Base-by-base conservation (phyloP, 2,888 invertebrate genomes). In the Mellilla xanthometata region DNA sequence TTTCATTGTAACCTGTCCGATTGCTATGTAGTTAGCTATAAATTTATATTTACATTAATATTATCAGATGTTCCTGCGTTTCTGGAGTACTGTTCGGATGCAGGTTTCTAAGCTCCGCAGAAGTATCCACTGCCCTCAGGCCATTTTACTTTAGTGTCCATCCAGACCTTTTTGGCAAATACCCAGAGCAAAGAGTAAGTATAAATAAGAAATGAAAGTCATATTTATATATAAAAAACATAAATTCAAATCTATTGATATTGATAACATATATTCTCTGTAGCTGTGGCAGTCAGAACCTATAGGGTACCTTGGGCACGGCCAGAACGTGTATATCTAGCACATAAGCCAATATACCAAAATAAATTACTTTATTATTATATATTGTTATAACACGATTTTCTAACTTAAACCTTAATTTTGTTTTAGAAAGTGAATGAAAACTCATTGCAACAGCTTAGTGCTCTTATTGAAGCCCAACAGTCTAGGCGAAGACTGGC, bases 121-220 rank as follows among this genome's bases (percentile, higher is more conserved):
- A 98, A 90, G 93, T 97, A 11, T 95, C 97, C 0, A 95, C 97
- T 12, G 98, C 98, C 0, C 86, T 98, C 31, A 91, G 98, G 49
- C 98, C 98, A 3, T 98, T 98, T 81, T 98, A 97, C 83, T 98
- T 98, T 77, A 94, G 94, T 46, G 98, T 98, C 2, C 98, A 98
- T 90, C 98, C 98, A 7, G 98, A 98, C 89, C 91, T 98, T 31
- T 98, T 98, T 90, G 97, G 97, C 39, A 94, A 95, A 82, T 94
- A 95, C 91, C 98, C 98, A 23, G 93, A 93, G 70, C 96, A 98
- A 88, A 92, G 96, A 80, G 97, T 96, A 90, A 86, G 81, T 52
- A 35, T 24, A 22, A 27, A 42, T n/a, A n/a, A n/a, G n/a, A n/a
- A n/a, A n/a, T n/a, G n/a, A n/a, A n/a, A n/a, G n/a, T n/a, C n/a